A percentile compares a stretch with the other conserved stretches of the same genome.
Evolutionary conservation across 2,888 invertebrate genomes (phyloP).

Genomic region (Calameuta pallipes): DNA sequence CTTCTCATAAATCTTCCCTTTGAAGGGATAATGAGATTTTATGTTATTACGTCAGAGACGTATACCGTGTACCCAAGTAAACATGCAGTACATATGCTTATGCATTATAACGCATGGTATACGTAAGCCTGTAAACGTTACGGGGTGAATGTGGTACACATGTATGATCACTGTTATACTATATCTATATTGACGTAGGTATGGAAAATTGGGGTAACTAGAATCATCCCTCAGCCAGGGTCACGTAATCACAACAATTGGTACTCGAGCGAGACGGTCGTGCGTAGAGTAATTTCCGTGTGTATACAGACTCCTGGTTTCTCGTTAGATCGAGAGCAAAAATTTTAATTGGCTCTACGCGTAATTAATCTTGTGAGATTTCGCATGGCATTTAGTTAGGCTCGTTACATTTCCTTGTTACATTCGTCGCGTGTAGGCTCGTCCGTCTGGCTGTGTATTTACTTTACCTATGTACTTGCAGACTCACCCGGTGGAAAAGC

Average conservation of each 20-base stretch:
- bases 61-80: not conserved
- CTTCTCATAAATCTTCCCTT: not conserved
- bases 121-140: not conserved
- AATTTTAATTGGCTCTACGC: not conserved
- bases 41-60: not conserved
- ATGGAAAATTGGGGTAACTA: too few species aligned
- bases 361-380: not conserved
- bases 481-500: not conserved
- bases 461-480: not conserved
- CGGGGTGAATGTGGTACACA: not conserved
- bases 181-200: too few species aligned
- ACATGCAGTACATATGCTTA: not conserved
- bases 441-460: not conserved
- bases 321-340: not conserved
- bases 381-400: not conserved
- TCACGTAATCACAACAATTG: not conserved
- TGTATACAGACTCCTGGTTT: not conserved
- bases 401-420: not conserved
- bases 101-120: not conserved
- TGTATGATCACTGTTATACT: too few species aligned
- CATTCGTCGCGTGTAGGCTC: not conserved
- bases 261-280: not conserved
- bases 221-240: too few species aligned
- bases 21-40: not conserved
- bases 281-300: not conserved